Evolutionary conservation across 2,888 invertebrate genomes (phyloP).

Genomic region (Heteromurus nitidus): DNA sequence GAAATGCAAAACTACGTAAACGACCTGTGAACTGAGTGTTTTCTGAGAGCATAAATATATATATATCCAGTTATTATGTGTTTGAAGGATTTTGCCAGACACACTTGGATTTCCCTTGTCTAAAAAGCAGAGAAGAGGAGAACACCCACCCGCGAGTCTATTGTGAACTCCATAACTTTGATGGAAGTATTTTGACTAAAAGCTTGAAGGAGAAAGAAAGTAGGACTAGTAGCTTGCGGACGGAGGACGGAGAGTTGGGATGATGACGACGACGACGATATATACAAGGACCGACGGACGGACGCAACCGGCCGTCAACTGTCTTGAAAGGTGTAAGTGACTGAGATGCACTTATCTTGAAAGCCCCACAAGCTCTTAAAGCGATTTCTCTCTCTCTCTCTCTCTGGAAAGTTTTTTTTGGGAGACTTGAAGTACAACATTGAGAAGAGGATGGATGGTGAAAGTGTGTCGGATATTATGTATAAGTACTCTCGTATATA

Average conservation of each 20-base stretch:
- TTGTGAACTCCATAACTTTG: no score
- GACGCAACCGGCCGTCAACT: conserved; percentile 4
- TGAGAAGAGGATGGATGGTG: not conserved
- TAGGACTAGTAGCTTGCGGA: no score
- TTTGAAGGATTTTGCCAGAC: not conserved
- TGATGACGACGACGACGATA: no score
- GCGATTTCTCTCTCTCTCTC: no score
- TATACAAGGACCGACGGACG: not conserved
- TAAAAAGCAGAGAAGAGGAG: not conserved
- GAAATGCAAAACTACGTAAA: not conserved
- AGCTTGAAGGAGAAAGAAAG: conserved; percentile 6
- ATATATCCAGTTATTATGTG: not conserved
- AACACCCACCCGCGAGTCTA: not conserved
- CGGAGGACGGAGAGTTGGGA: no score
- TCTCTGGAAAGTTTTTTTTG: conserved; percentile 7
- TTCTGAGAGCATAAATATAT: not conserved
- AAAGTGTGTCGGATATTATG: not conserved
- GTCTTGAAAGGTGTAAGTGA: conserved; percentile 11
- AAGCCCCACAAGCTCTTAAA: conserved; percentile 23
- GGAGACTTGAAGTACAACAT: not conserved
- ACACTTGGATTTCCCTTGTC: conserved; percentile 5
- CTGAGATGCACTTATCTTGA: conserved; percentile 26
- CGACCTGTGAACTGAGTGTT: not conserved
- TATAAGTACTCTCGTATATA: not conserved
- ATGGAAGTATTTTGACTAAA: no score